These are phyloP conservation scores for Drosophila orosa DNA, from an alignment of 1,140 invertebrate genomes.

Conservation along the genomic window DNA sequence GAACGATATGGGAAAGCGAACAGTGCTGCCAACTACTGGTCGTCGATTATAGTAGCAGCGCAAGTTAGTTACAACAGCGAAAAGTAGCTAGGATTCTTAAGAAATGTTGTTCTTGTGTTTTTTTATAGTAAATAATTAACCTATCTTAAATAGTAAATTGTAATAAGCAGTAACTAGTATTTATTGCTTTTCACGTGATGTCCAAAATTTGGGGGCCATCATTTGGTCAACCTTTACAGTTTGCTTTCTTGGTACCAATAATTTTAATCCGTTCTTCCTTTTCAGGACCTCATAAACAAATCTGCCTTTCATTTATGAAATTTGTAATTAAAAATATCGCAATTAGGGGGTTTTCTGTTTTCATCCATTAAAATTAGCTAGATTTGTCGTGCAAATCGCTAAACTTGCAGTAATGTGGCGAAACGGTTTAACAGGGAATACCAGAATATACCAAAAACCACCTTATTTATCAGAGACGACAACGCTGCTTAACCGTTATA, in stretches of 20 bases:
- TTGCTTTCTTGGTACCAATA: too few relatives aligned
- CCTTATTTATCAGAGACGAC: slow-evolving; percentile 5
- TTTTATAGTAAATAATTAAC: background rate
- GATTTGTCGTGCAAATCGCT: background rate
- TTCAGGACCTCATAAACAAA: too few relatives aligned
- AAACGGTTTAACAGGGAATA: slow-evolving; percentile 5
- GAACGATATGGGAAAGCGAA: slow-evolving; percentile 20
- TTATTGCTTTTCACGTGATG: too few relatives aligned
- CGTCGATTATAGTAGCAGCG: background rate
- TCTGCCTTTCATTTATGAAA: too few relatives aligned
- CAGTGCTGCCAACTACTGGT: background rate
- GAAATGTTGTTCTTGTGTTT: background rate
- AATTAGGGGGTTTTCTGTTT: background rate
- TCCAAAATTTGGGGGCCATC: too few relatives aligned
- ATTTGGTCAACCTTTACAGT: background rate
- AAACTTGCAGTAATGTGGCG: too few relatives aligned
- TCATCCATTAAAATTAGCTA: background rate
- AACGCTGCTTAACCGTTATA: background rate
- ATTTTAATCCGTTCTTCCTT: too few relatives aligned
- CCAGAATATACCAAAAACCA: background rate
- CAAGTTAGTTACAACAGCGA: background rate
- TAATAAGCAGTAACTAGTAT: too few relatives aligned
- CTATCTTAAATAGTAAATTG: background rate
- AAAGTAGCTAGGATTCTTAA: background rate
- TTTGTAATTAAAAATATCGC: background rate